Conservation (phyloP, 2,113 vertebrate species). For the Sebastes schlegelii region DNA sequence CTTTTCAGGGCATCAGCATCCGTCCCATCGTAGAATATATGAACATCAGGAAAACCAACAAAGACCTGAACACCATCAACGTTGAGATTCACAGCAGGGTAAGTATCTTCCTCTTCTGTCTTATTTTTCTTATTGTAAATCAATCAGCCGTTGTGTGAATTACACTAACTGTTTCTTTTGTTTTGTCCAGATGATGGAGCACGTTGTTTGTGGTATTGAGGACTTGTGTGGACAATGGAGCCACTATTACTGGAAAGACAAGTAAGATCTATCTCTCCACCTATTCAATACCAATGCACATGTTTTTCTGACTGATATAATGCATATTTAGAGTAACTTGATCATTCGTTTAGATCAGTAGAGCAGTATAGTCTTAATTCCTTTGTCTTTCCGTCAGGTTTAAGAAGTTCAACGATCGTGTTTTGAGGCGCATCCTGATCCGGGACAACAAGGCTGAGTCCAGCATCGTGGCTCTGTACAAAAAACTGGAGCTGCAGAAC, state of each 20-base stretch:
- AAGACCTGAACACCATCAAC: constrained; percentile 89
- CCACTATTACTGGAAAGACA: constrained; percentile 97
- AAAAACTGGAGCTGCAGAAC: constrained; percentile 93
- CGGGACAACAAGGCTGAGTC: constrained; percentile 88
- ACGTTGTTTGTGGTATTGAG: constrained; percentile 91
- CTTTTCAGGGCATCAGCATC: constrained; percentile 91
- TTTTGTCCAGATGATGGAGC: constrained; percentile 89
- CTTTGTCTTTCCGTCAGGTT: constrained; percentile 83
- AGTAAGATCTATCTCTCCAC: constrained; percentile 80
- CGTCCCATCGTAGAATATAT: constrained; percentile 91
- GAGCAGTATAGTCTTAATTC: background rate
- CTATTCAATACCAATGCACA: too few relatives aligned
- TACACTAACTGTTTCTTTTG: background rate
- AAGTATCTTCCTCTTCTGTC: constrained; percentile 42
- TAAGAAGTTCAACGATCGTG: constrained; percentile 91
- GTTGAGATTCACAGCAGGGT: constrained; percentile 92
- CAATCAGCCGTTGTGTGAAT: background rate
- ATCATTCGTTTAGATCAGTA: background rate
- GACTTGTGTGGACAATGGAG: constrained; percentile 97
- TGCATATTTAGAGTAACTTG: background rate
- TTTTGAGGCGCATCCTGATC: constrained; percentile 90
- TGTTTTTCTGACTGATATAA: too few relatives aligned
- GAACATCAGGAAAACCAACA: constrained; percentile 92
- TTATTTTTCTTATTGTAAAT: background rate
- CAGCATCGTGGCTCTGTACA: constrained; percentile 91